Evolutionary conservation across 37 sponge, comb jelly and placozoan genomes (phyloP), one percentile per base, ranked within the genome.

Genomic region (Hexactinellida sp.): DNA sequence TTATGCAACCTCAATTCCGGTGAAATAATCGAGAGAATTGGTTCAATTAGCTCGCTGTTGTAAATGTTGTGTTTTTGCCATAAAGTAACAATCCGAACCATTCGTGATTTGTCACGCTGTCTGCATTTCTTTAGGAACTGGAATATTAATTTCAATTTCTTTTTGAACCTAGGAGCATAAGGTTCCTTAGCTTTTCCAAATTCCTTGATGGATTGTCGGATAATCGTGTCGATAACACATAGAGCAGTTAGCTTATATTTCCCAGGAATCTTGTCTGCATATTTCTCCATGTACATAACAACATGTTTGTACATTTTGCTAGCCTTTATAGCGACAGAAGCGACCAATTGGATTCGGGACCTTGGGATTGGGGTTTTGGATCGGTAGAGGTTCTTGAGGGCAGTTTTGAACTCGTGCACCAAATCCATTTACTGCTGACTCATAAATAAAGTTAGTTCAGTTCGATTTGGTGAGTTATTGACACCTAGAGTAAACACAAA

Each of bases 231-330:
- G 21, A 63, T 63, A 7, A 63, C 76, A 63, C 76, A 63, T 1
- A 63, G 76, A 32, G 76, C 76, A 63, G 76, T 63, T 28, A 63
- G 76, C 76, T 63, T 63, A 23, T 63, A 63, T 63, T 63, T 63
- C 3, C 28, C 76, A 32, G 76, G 76, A 32, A 63, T 63, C 34
- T 63, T 63, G 19, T 63, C 76, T 10, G 76, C 76, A 23, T 63
- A 63, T n/a, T 63, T 63, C 76, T 63, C 76, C 76, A 63, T 25
- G 76, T 63, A 63, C 76, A 63, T 63, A 1, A 63, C 76, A 5
- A 63, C 76, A n/a, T 63, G 76, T n/a, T 63, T 63, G 76, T 63
- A 63, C 76, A 63, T 63, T n/a, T 28, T 63, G 76, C 13, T 63
- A n/a, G 76, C 76, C 30, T 63, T 63, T 7, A 63, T 63, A 23